Percentiles rank a stretch among this genome's conserved stretches.
Evolutionary conservation across 2,113 vertebrate genomes (phyloP).

Genomic region (Epinephelus cyanopodus): DNA sequence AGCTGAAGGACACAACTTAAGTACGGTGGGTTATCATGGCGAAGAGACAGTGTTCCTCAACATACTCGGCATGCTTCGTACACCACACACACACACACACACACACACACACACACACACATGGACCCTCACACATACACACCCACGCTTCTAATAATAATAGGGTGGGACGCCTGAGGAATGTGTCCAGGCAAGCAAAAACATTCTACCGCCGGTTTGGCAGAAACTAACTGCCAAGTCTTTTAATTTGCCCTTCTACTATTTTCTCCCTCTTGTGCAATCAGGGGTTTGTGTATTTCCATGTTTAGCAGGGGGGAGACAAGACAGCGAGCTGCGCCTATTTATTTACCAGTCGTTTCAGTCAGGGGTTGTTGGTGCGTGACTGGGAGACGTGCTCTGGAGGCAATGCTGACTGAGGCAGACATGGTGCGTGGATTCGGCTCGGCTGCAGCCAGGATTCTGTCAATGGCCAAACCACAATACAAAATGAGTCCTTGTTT

Average conservation of each 20-base stretch:
- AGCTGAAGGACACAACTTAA: constrained; percentile 47
- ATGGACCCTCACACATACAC: neutral
- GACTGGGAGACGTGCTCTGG: constrained; percentile 61
- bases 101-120: constrained; percentile 14
- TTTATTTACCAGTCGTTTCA: constrained; percentile 72
- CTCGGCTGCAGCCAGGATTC: constrained; percentile 54
- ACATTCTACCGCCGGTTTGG: constrained; percentile 65
- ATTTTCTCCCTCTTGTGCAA: constrained; percentile 64
- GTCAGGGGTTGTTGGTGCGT: constrained; percentile 66
- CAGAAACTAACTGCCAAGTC: constrained; percentile 66
- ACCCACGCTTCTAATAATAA: constrained; percentile 77
- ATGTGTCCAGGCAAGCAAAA: constrained; percentile 81
- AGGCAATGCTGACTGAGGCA: constrained; percentile 68
- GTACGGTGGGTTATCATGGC: constrained; percentile 34
- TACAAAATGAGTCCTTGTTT: constrained; percentile 52
- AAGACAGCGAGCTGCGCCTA: constrained; percentile 62
- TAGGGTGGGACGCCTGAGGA: constrained; percentile 72
- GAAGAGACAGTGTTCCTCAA: constrained; percentile 44
- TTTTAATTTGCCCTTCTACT: constrained; percentile 68
- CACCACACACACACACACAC: constrained; percentile 41
- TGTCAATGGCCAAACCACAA: constrained; percentile 63
- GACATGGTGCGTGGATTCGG: constrained; percentile 48
- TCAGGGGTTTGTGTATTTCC: constrained; percentile 65
- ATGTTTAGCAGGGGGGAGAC: constrained; percentile 57
- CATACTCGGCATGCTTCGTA: constrained; percentile 48